These are phyloP conservation scores for Chrysolina americana DNA, from an alignment of 2,888 invertebrate genomes.

Conservation along the genomic window DNA sequence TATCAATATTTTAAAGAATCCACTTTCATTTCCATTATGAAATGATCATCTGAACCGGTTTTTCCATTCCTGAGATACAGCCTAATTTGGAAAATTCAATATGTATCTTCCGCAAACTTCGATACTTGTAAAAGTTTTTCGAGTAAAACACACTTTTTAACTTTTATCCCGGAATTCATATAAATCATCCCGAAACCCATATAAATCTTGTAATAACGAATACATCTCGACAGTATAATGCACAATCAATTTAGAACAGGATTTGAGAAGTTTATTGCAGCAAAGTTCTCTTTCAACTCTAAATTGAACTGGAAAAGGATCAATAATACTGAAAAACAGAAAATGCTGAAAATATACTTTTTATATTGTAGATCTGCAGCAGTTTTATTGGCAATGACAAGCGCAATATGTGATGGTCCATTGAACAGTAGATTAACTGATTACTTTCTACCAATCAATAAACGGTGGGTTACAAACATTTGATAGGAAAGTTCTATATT, in stretches of 20 bases:
- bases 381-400: neutral
- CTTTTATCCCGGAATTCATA: slow-evolving; percentile 23
- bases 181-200: slow-evolving; percentile 22
- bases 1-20: neutral
- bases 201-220: slow-evolving; percentile 34
- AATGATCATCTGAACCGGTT: neutral
- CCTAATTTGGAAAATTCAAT: slow-evolving; percentile 11
- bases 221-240: slow-evolving; percentile 38
- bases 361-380: slow-evolving; percentile 25
- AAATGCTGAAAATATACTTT: slow-evolving; percentile 40
- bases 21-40: neutral
- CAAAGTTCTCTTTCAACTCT: slow-evolving; percentile 38
- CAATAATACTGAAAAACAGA: slow-evolving; percentile 33
- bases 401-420: no score
- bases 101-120: slow-evolving; percentile 9
- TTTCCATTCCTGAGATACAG: neutral
- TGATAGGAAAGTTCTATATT: no score
- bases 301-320: slow-evolving; percentile 40
- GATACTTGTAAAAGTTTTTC: slow-evolving; percentile 10
- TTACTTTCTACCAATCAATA: no score
- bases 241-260: slow-evolving; percentile 38
- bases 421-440: no score
- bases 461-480: no score
- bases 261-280: slow-evolving; percentile 35
- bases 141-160: slow-evolving; percentile 23